Evolutionary conservation across 2,888 invertebrate genomes (phyloP).

Genomic region (Lepas anatifera): DNA sequence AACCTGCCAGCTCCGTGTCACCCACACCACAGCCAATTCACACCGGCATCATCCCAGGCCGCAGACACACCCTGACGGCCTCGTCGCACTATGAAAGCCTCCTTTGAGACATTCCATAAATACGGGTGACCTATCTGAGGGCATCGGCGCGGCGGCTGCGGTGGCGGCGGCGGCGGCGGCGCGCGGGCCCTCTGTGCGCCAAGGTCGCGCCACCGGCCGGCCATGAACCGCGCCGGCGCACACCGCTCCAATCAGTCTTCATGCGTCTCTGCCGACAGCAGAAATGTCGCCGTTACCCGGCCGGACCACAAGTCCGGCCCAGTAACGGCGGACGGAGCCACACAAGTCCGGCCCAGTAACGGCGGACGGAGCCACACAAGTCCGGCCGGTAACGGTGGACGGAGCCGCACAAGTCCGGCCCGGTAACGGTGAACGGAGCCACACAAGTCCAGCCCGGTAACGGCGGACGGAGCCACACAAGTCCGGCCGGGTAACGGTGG

Average conservation of each 20-base stretch:
- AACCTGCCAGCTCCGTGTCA: neutral
- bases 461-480: too few relatives aligned
- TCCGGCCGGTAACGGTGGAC: too few relatives aligned
- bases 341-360: too few relatives aligned
- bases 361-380: too few relatives aligned
- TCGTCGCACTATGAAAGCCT: neutral
- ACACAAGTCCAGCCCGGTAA: too few relatives aligned
- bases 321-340: too few relatives aligned
- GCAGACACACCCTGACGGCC: neutral
- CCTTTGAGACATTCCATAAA: neutral
- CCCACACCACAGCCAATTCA: neutral
- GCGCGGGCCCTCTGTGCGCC: too few relatives aligned
- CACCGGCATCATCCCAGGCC: neutral
- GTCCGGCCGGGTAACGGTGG: too few relatives aligned
- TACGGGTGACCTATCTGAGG: conserved; percentile 1
- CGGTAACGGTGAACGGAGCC: too few relatives aligned
- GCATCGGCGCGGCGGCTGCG: neutral
- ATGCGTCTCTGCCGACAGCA: neutral
- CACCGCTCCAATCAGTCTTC: neutral
- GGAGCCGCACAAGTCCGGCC: too few relatives aligned
- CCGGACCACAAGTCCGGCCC: too few relatives aligned
- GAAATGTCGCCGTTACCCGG: neutral
- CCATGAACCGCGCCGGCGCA: neutral
- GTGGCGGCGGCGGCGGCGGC: neutral
- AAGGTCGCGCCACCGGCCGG: neutral